Percentiles rank a stretch among this genome's conserved stretches.
Evolutionary conservation across 2,888 invertebrate genomes (phyloP).

Genomic region (Tenthredo distinguenda): DNA sequence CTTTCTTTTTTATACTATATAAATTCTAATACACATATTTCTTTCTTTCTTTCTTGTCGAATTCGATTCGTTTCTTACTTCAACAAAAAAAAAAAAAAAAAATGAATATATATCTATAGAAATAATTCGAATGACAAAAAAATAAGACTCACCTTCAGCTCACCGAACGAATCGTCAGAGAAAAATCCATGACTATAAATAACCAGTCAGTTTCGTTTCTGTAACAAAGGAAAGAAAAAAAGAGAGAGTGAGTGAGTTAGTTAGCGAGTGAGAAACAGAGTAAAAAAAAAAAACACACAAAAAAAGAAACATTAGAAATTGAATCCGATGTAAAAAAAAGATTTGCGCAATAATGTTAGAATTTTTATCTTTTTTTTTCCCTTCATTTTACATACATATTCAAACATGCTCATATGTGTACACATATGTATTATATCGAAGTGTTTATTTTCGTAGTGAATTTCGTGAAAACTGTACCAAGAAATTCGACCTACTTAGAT

Average conservation of each 20-base stretch:
- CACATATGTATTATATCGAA: background rate
- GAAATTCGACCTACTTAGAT: background rate
- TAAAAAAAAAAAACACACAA: background rate
- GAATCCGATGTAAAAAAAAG: background rate
- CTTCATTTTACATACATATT: background rate
- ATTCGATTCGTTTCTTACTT: background rate
- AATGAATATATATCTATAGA: background rate
- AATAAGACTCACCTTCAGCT: constrained; percentile 19
- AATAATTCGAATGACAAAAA: background rate
- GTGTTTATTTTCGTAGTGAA: background rate
- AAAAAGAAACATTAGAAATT: background rate
- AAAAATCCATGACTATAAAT: constrained; percentile 16
- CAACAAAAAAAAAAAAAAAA: background rate
- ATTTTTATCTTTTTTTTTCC: background rate
- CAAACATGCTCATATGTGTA: background rate
- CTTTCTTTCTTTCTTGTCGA: background rate
- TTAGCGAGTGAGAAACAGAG: background rate
- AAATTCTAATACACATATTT: too few species aligned
- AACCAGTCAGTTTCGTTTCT: background rate
- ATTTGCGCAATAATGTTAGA: background rate
- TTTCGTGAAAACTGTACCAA: background rate
- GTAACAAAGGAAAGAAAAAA: background rate
- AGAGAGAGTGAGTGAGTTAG: background rate
- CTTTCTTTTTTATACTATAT: background rate
- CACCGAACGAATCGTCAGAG: constrained; percentile 9